phyloP scores from a whole-genome alignment of 2,113 vertebrate species.

The Struthidea cinerea region DNA sequence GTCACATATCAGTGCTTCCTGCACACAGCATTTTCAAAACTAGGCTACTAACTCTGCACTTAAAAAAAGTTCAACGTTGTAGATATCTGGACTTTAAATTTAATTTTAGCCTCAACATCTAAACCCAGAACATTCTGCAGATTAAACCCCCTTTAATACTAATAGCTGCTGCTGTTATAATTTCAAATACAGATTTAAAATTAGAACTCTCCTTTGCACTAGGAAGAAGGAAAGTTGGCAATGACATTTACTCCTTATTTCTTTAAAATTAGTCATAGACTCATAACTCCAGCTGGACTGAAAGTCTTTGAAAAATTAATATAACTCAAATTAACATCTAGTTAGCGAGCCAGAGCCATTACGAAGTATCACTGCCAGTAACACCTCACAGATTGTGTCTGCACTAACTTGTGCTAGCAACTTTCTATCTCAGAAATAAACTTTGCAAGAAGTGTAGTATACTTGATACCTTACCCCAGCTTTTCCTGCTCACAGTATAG shows the following conservation, averaged over 20 bases:
- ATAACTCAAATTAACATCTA: constrained; percentile 10
- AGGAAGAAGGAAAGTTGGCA: constrained; percentile 24
- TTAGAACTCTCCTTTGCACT: background rate
- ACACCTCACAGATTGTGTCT: background rate
- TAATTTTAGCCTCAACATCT: background rate
- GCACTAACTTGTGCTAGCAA: background rate
- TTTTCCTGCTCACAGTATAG: background rate
- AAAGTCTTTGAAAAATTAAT: constrained; percentile 7
- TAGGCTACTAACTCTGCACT: background rate
- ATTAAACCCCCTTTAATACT: background rate
- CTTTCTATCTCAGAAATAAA: background rate
- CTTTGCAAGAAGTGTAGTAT: background rate
- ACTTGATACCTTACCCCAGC: background rate
- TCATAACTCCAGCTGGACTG: constrained; percentile 30
- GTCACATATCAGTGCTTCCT: background rate
- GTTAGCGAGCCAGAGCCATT: background rate
- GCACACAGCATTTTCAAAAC: background rate
- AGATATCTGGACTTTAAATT: background rate
- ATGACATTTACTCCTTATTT: constrained; percentile 18
- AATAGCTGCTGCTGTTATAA: background rate
- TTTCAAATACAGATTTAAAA: constrained; percentile 27
- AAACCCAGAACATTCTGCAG: background rate
- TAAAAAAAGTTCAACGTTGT: background rate
- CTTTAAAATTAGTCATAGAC: constrained; percentile 27
- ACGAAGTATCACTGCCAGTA: constrained; percentile 2